These are phyloP conservation scores for Dermolepida albohirtum DNA, from an alignment of 2,888 invertebrate species.

Conservation along the genomic window DNA sequence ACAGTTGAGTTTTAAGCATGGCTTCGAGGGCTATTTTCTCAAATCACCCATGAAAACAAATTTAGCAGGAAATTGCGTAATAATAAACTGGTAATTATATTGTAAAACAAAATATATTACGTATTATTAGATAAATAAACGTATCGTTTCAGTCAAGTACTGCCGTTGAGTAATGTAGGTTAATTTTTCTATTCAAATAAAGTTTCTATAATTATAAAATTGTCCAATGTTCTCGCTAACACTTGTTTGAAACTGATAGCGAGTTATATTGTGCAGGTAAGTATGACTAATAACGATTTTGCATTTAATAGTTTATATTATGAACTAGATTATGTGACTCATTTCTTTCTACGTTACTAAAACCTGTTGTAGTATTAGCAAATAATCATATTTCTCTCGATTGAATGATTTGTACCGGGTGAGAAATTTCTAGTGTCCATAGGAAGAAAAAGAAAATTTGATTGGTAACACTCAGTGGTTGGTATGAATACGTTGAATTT, in stretches of 20 bases:
- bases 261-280: conserved; percentile 8
- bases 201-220: conserved; percentile 33
- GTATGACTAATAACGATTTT: conserved; percentile 22
- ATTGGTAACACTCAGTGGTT: no score
- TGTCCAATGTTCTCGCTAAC: conserved; percentile 20
- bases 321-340: no score
- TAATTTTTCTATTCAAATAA: conserved; percentile 25
- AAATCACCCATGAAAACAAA: conserved; percentile 30
- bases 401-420: no score
- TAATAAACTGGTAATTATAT: conserved; percentile 21
- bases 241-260: conserved; percentile 18
- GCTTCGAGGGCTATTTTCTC: conserved; percentile 26
- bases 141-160: conserved; percentile 8
- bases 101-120: conserved; percentile 8
- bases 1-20: conserved; percentile 2
- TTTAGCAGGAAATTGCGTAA: conserved; percentile 32
- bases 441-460: no score
- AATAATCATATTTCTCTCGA: no score
- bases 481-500: no score
- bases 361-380: no score
- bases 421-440: no score
- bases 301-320: conserved; percentile 11
- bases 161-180: conserved; percentile 28
- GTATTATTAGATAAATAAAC: neutral
- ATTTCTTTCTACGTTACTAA: no score